phyloP scores from a whole-genome alignment of 2,797 vertebrate genomes.

The Acestrorhynchus altus region DNA sequence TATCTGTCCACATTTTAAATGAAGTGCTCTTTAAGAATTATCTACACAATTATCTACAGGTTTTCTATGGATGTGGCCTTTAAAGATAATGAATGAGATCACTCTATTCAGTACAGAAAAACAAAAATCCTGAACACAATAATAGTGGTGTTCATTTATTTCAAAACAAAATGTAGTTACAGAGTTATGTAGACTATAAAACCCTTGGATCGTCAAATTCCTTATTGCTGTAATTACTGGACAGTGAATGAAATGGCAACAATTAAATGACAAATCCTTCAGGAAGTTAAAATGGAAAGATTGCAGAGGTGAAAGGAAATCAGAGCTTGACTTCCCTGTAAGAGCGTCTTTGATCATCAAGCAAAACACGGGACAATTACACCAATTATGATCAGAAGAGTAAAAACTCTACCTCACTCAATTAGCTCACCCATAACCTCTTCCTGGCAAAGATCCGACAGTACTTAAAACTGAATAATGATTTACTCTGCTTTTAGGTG shows the following conservation, averaged over 20 bases:
- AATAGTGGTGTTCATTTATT: no score
- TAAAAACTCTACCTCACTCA: conserved; percentile 2
- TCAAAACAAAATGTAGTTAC: no score
- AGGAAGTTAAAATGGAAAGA: conserved; percentile 34
- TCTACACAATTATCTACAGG: no score
- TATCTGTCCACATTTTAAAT: no score
- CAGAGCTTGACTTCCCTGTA: conserved; percentile 11
- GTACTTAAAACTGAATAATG: not conserved
- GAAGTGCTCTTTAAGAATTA: no score
- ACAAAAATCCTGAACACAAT: no score
- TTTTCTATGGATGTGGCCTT: no score
- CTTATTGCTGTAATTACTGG: not conserved
- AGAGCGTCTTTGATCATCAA: conserved; percentile 42
- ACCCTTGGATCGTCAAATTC: not conserved
- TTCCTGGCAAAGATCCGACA: conserved; percentile 2
- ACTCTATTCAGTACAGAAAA: no score
- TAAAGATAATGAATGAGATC: no score
- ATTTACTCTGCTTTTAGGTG: not conserved
- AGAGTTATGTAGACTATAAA: not conserved
- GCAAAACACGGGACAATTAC: conserved; percentile 55
- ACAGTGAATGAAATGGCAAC: conserved; percentile 8
- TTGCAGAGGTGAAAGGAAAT: conserved; percentile 39
- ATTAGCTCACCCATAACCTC: conserved; percentile 28
- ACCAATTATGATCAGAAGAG: conserved; percentile 48
- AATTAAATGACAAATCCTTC: conserved; percentile 29